Conservation (phyloP, 1,140 invertebrate genomes). For the Zaprionus ornatus region DNA sequence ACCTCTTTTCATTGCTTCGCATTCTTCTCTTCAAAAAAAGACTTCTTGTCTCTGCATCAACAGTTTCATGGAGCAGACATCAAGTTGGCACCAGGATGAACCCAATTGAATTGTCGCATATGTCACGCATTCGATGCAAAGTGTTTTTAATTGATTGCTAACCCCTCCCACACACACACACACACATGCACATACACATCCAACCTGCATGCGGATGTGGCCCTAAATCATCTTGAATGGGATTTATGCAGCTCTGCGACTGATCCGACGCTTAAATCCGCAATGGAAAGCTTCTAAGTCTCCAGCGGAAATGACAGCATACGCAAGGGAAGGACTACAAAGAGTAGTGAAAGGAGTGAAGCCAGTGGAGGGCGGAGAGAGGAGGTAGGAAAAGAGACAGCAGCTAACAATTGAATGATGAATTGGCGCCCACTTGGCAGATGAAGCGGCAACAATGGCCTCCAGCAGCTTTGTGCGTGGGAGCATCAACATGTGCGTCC, state of each 20-base stretch:
- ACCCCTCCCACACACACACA: neutral
- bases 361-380: neutral
- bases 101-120: neutral
- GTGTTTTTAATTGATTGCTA: neutral
- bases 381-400: neutral
- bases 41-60: neutral
- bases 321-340: neutral
- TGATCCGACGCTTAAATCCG: slow-evolving; percentile 23
- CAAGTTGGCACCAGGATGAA: neutral
- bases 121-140: neutral
- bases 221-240: slow-evolving; percentile 34
- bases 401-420: slow-evolving; percentile 43
- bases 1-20: neutral
- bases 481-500: slow-evolving; percentile 39
- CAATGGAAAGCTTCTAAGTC: slow-evolving; percentile 24
- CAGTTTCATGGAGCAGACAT: neutral
- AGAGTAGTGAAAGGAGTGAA: neutral
- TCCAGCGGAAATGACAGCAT: slow-evolving; percentile 11
- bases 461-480: slow-evolving; percentile 30
- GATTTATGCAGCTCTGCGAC: slow-evolving; percentile 25
- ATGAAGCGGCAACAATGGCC: slow-evolving; percentile 43
- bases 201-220: neutral
- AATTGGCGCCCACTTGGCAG: slow-evolving; percentile 35
- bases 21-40: neutral
- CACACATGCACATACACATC: neutral